Percentiles rank a stretch among this genome's conserved stretches.
Evolutionary conservation across 1,140 invertebrate species (phyloP).

Genomic region (Elysia chlorotica): DNA sequence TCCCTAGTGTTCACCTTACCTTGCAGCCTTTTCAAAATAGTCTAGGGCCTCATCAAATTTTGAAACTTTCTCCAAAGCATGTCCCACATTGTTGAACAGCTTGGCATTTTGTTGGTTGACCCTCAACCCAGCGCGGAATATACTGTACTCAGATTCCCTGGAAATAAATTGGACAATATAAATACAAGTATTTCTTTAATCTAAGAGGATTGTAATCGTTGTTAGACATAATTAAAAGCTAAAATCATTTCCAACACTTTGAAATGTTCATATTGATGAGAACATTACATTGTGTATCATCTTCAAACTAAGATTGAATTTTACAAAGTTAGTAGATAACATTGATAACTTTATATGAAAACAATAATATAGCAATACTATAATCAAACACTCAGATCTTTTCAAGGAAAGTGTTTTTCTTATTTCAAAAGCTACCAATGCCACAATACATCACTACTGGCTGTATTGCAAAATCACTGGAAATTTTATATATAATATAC

Average conservation of each 20-base stretch:
- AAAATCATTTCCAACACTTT: background rate
- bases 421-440: background rate
- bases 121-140: slow-evolving; percentile 85
- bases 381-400: no score
- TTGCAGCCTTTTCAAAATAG: slow-evolving; percentile 90
- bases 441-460: background rate
- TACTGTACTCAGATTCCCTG: slow-evolving; percentile 82
- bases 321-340: background rate
- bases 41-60: slow-evolving; percentile 83
- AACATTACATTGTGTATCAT: no score
- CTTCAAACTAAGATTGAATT: background rate
- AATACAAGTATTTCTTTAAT: background rate
- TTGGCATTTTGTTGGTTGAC: slow-evolving; percentile 94
- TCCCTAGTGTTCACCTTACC: no score
- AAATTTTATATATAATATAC: background rate
- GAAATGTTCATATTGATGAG: background rate
- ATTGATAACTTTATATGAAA: no score
- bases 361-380: no score
- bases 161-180: slow-evolving; percentile 22
- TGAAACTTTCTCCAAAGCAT: slow-evolving; percentile 86
- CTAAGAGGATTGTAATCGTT: background rate
- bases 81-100: slow-evolving; percentile 95
- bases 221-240: background rate
- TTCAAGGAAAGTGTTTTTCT: background rate
- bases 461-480: background rate